Percentiles rank a stretch among this genome's conserved stretches.
Evolutionary conservation across 2,888 invertebrate genomes (phyloP).

Genomic region (Epirrhoe alternata): DNA sequence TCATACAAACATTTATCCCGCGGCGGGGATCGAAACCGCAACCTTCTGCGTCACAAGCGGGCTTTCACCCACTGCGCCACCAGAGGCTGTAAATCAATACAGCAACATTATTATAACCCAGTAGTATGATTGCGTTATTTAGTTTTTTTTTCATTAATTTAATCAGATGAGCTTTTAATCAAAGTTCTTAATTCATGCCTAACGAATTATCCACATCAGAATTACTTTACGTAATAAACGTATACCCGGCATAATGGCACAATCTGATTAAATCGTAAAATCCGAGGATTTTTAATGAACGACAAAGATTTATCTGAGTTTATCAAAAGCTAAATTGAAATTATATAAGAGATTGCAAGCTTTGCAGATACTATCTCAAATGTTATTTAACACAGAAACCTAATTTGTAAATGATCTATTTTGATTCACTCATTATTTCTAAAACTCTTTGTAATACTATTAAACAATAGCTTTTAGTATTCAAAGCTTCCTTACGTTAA

Average conservation of each 20-base stretch:
- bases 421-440: conserved; percentile 4
- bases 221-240: conserved; percentile 37
- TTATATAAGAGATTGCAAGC: conserved; percentile 40
- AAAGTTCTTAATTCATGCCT: conserved; percentile 9
- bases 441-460: neutral
- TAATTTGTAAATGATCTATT: conserved; percentile 14
- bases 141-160: neutral
- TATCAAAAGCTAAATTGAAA: conserved; percentile 50
- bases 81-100: too few species aligned
- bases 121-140: neutral
- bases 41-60: too few species aligned
- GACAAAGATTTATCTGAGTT: conserved; percentile 51
- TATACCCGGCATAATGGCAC: conserved; percentile 33
- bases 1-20: too few species aligned
- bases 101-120: neutral
- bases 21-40: too few species aligned
- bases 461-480: conserved; percentile 8
- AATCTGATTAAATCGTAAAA: conserved; percentile 47
- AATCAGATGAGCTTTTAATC: neutral
- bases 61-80: too few species aligned
- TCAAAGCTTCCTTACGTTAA: conserved; percentile 30
- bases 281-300: conserved; percentile 57
- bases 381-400: conserved; percentile 21
- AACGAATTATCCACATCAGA: conserved; percentile 20
- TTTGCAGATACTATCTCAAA: conserved; percentile 29